A percentile compares a stretch with the other conserved stretches of the same genome.
Evolutionary conservation across 1,140 invertebrate species (phyloP).

Genomic region (Rhynchophorus ferrugineus): DNA sequence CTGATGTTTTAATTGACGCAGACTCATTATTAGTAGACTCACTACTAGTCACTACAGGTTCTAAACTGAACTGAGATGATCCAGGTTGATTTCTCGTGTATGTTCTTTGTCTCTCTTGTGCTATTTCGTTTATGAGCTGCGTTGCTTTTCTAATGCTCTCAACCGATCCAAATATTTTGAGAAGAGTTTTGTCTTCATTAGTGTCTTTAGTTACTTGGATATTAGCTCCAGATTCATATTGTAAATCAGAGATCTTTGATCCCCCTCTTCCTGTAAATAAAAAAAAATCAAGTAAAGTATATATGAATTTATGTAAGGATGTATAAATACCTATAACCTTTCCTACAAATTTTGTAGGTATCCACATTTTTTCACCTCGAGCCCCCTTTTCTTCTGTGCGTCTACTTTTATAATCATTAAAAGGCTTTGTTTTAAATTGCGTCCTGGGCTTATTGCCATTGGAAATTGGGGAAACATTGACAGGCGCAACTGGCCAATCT

Average conservation of each 20-base stretch:
- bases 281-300: not conserved
- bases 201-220: constrained; percentile 43
- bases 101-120: constrained; percentile 20
- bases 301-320: not conserved
- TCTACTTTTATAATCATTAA: too few species aligned
- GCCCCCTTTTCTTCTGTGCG: too few species aligned
- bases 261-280: constrained; percentile 55
- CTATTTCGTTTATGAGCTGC: constrained; percentile 39
- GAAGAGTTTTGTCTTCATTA: constrained; percentile 40
- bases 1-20: not conserved
- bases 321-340: constrained; percentile 17
- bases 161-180: constrained; percentile 48
- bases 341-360: constrained; percentile 14
- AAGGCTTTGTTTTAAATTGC: too few species aligned
- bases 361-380: too few species aligned
- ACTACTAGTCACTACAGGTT: too few species aligned
- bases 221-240: constrained; percentile 51
- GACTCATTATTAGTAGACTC: not conserved
- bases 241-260: constrained; percentile 63
- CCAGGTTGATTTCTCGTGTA: not conserved
- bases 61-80: too few species aligned
- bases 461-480: too few species aligned
- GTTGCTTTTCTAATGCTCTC: constrained; percentile 47
- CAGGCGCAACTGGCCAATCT: too few species aligned
- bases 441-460: too few species aligned